phyloP scores from a whole-genome alignment of 2,888 invertebrate species.

The Nysson spinosus region DNA sequence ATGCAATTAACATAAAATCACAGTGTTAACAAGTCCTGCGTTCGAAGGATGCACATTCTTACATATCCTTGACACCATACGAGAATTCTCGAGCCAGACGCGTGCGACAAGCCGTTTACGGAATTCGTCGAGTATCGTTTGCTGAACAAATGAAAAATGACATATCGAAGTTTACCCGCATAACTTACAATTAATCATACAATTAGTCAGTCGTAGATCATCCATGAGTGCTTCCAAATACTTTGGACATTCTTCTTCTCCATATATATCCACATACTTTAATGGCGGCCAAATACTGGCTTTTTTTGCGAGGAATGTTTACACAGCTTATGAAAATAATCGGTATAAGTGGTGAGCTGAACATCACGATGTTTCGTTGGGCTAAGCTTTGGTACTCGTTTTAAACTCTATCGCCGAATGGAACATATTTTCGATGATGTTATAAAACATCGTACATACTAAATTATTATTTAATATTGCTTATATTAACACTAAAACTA shows the following conservation, averaged over 20 bases:
- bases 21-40: slow-evolving; percentile 35
- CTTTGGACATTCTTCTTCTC: too few species aligned
- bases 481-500: too few species aligned
- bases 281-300: slow-evolving; percentile 4
- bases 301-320: background rate
- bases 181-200: slow-evolving; percentile 3
- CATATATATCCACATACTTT: too few species aligned
- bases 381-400: too few species aligned
- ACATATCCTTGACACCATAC: slow-evolving; percentile 53
- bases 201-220: slow-evolving; percentile 18
- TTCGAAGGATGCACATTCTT: slow-evolving; percentile 47
- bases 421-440: background rate
- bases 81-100: slow-evolving; percentile 28
- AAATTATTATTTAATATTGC: too few species aligned
- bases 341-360: background rate
- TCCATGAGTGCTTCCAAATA: too few species aligned
- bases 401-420: background rate
- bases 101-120: slow-evolving; percentile 36
- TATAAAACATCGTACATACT: too few species aligned
- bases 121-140: slow-evolving; percentile 38
- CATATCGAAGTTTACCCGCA: slow-evolving; percentile 10
- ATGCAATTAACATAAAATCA: slow-evolving; percentile 30
- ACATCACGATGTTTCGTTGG: background rate
- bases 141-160: slow-evolving; percentile 37
- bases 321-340: slow-evolving; percentile 4